Evolutionary conservation across 2,888 invertebrate species (phyloP).

Genomic region (Gonocerus acuteangulatus): DNA sequence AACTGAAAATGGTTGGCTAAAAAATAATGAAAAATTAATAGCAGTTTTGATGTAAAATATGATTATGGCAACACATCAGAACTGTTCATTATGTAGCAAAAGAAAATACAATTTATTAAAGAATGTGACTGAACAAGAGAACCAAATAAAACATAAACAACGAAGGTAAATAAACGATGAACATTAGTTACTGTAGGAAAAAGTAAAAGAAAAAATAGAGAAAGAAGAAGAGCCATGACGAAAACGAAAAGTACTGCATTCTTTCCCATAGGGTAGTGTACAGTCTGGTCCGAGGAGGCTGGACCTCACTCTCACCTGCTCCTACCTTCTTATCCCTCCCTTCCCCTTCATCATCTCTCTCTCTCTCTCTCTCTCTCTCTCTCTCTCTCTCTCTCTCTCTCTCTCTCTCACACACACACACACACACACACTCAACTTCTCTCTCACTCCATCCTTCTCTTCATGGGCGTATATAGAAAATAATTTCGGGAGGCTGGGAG

Average conservation of each 20-base stretch:
- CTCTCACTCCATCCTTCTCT: no score
- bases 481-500: no score
- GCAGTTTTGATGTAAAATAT: no score
- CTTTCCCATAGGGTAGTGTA: conserved; percentile 25
- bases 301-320: neutral
- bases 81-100: no score
- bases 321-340: neutral
- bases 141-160: neutral
- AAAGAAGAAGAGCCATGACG: conserved; percentile 7
- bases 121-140: neutral
- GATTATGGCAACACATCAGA: no score
- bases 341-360: neutral
- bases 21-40: no score
- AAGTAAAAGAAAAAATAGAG: conserved; percentile 11
- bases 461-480: no score
- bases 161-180: conserved; percentile 13
- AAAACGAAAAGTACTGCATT: conserved; percentile 25
- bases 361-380: neutral
- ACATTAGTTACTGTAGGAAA: conserved; percentile 20
- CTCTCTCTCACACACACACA: no score
- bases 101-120: no score
- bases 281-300: conserved; percentile 12
- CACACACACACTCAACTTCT: no score
- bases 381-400: no score
- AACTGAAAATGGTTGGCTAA: no score